Evolutionary conservation across 2,113 vertebrate species (phyloP).

Genomic region (Oncorhynchus masou): DNA sequence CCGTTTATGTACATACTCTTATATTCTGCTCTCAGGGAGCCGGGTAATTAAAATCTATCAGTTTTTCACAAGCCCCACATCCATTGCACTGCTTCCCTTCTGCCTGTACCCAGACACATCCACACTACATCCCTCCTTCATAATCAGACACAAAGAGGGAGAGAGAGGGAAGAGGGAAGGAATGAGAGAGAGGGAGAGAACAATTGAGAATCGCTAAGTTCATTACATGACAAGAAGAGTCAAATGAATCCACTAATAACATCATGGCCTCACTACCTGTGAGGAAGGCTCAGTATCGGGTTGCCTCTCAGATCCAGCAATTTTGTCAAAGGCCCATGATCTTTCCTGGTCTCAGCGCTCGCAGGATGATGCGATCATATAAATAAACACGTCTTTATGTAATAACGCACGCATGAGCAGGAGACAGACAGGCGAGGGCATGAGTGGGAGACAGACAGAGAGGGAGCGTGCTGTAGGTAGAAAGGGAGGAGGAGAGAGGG

Average conservation of each 20-base stretch:
- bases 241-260: conserved; percentile 40
- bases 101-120: conserved; percentile 40
- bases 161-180: conserved; percentile 7
- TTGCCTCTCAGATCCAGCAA: neutral
- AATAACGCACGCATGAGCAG: conserved; percentile 28
- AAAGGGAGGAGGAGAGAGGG: conserved; percentile 1
- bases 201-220: conserved; percentile 23
- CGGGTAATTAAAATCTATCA: conserved; percentile 57
- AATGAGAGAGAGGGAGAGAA: conserved; percentile 5
- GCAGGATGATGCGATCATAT: neutral
- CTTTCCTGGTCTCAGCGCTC: neutral
- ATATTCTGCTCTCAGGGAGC: conserved; percentile 40
- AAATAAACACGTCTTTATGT: conserved; percentile 2
- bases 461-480: neutral
- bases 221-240: conserved; percentile 35
- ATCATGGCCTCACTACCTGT: conserved; percentile 32
- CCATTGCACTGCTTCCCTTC: conserved; percentile 41
- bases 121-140: conserved; percentile 35
- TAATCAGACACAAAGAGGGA: conserved; percentile 6
- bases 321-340: neutral
- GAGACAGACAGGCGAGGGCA: neutral
- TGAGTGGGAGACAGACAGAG: neutral
- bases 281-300: conserved; percentile 28
- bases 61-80: conserved; percentile 44
- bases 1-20: conserved; percentile 48